A percentile compares a stretch with the other conserved stretches of the same genome.
Evolutionary conservation across 2,888 invertebrate genomes (phyloP).

Genomic region (Luperina nickerlii): DNA sequence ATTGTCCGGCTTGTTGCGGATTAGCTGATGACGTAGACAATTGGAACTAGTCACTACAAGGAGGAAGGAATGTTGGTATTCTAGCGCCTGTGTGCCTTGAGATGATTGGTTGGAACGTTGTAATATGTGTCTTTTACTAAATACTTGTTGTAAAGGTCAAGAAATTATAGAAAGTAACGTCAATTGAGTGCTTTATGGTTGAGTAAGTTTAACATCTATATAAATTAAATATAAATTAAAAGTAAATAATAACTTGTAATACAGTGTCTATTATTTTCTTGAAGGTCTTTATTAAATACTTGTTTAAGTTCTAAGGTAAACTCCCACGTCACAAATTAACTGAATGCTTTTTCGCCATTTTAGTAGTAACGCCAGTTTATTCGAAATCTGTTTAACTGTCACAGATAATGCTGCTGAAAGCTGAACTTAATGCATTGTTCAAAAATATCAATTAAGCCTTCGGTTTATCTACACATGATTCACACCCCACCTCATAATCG

Average conservation of each 20-base stretch:
- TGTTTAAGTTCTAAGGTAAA: neutral
- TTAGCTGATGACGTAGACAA: constrained; percentile 61
- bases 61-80: constrained; percentile 45
- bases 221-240: neutral
- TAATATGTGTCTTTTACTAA: neutral
- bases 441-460: constrained; percentile 59
- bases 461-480: constrained; percentile 66
- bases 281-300: neutral
- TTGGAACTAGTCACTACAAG: constrained; percentile 34
- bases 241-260: neutral
- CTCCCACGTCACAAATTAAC: neutral
- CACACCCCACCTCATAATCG: constrained; percentile 83
- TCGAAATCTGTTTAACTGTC: constrained; percentile 1
- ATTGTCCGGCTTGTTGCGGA: constrained; percentile 60
- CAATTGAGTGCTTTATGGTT: neutral
- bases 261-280: neutral
- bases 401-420: constrained; percentile 36
- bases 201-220: neutral
- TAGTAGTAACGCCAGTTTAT: neutral
- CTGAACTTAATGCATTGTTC: constrained; percentile 46
- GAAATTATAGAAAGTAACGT: neutral
- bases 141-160: neutral
- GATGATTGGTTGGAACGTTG: constrained; percentile 1
- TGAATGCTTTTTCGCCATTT: neutral
- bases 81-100: constrained; percentile 19